Conservation (phyloP, 37 sponge, comb jelly and placozoan genomes). For the Crambe crambe region DNA sequence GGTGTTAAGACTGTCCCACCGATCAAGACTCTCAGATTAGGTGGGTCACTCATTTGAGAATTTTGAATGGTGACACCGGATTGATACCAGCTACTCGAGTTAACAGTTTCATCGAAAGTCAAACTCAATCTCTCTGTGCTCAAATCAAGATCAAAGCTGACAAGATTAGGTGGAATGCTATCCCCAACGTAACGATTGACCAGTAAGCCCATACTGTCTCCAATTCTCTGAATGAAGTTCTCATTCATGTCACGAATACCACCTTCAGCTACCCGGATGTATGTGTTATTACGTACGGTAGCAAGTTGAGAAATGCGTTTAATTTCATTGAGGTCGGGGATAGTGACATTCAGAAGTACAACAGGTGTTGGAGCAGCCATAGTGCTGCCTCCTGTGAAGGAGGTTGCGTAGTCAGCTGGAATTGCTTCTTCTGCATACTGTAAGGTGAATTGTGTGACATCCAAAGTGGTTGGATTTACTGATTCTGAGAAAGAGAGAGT, state of each 20-base stretch:
- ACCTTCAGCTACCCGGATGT: slow-evolving; percentile 36
- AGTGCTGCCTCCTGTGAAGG: slow-evolving; percentile 51
- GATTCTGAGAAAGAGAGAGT: slow-evolving; percentile 80
- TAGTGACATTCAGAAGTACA: slow-evolving; percentile 38
- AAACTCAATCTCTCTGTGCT: slow-evolving; percentile 75
- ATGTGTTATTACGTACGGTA: slow-evolving; percentile 55
- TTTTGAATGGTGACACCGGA: slow-evolving; percentile 43
- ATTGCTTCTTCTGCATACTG: slow-evolving; percentile 35
- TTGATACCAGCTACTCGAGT: slow-evolving; percentile 44
- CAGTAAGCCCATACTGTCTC: slow-evolving; percentile 27
- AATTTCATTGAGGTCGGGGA: slow-evolving; percentile 74
- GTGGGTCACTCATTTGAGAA: neutral
- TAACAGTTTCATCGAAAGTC: slow-evolving; percentile 83
- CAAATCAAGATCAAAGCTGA: slow-evolving; percentile 76
- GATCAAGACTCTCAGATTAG: slow-evolving; percentile 33
- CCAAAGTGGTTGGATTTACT: slow-evolving; percentile 67
- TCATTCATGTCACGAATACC: slow-evolving; percentile 71
- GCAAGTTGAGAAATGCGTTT: slow-evolving; percentile 73
- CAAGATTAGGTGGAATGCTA: slow-evolving; percentile 44
- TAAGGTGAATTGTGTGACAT: slow-evolving; percentile 61
- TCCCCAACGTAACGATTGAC: slow-evolving; percentile 42
- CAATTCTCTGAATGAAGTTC: slow-evolving; percentile 47
- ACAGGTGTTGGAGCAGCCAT: slow-evolving; percentile 12
- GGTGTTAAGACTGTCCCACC: slow-evolving; percentile 60
- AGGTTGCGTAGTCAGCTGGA: neutral